Evolutionary conservation across 2,888 invertebrate genomes (phyloP).

Genomic region (Beris chalybata): DNA sequence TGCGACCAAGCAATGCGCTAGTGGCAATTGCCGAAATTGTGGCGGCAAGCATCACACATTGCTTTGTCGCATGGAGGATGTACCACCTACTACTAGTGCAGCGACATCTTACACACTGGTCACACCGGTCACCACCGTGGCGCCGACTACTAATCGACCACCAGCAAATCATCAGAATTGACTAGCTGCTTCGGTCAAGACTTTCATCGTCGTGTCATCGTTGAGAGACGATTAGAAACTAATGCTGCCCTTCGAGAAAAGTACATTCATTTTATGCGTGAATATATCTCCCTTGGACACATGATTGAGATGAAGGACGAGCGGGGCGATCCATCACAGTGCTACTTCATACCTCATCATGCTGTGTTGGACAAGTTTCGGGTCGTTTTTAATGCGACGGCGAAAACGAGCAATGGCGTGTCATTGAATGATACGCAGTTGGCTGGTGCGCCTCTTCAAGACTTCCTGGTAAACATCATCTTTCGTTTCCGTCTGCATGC

Average conservation of each 20-base stretch:
- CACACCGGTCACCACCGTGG: background rate
- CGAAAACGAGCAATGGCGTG: background rate
- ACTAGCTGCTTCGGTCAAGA: too few relatives aligned
- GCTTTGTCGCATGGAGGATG: too few relatives aligned
- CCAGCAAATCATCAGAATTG: too few relatives aligned
- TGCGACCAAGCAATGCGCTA: too few relatives aligned
- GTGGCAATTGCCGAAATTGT: constrained; percentile 24
- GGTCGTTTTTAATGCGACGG: too few relatives aligned
- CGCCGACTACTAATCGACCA: background rate
- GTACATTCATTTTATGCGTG: background rate
- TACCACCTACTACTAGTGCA: too few relatives aligned
- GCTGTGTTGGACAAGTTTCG: too few relatives aligned
- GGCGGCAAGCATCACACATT: constrained; percentile 17
- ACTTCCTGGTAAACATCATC: background rate
- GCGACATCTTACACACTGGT: constrained; percentile 9
- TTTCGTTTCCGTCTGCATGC: background rate
- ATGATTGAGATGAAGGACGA: too few relatives aligned
- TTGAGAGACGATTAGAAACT: too few relatives aligned
- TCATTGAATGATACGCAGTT: background rate
- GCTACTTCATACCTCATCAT: too few relatives aligned
- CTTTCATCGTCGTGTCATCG: constrained; percentile 22
- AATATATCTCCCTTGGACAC: background rate
- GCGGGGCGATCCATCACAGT: background rate
- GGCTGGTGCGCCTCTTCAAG: background rate
- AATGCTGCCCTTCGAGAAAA: too few relatives aligned